These are phyloP conservation scores for Lepilemur septentrionalis DNA, from an alignment of 2,797 vertebrate genomes.

Conservation along the genomic window DNA sequence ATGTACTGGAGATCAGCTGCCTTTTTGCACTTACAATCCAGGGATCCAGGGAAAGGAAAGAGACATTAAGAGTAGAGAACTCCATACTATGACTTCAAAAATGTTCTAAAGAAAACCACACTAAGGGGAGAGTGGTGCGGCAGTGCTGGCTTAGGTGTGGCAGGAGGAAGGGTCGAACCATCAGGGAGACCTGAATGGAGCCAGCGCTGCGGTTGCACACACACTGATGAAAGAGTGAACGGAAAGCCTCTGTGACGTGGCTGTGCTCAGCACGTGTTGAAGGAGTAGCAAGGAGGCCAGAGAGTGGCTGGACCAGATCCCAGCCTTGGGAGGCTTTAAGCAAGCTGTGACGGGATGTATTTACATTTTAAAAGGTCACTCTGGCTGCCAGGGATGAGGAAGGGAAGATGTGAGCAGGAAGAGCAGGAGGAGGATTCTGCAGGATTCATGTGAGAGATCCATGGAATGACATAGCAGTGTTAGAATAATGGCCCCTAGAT, in stretches of 20 bases:
- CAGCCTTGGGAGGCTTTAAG: neutral
- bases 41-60: neutral
- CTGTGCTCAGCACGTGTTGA: neutral
- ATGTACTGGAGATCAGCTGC: neutral
- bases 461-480: rapidly evolving
- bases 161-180: neutral
- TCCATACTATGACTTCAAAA: neutral
- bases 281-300: neutral
- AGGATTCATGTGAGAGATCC: neutral
- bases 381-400: neutral
- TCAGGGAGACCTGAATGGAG: neutral
- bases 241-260: neutral
- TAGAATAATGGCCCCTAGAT: neutral
- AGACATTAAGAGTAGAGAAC: neutral
- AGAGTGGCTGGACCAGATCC: neutral
- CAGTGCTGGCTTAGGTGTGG: too few species aligned
- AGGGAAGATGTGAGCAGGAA: neutral
- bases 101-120: neutral
- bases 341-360: neutral
- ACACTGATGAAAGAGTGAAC: neutral
- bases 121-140: neutral
- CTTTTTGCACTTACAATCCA: neutral
- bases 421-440: neutral
- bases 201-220: neutral
- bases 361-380: neutral